Conservation (phyloP, 2,888 invertebrate genomes). For the Gastracanthus pulcherrimus region DNA sequence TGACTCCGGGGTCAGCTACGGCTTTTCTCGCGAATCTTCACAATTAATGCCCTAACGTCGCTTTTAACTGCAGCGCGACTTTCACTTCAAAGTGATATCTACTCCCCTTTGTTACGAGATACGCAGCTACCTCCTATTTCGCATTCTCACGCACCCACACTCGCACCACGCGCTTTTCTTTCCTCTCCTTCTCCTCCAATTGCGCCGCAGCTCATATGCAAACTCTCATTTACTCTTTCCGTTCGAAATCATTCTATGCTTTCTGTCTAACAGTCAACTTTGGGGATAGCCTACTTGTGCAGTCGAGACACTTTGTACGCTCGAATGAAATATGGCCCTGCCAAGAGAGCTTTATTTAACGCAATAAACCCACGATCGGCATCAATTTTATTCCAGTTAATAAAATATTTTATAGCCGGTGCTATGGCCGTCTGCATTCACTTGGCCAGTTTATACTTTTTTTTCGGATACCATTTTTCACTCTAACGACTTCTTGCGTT, state of each 20-base stretch:
- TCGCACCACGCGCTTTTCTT: not conserved
- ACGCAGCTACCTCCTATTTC: not conserved
- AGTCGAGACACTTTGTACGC: not conserved
- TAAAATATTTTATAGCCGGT: conserved; percentile 35
- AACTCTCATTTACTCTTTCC: conserved; percentile 16
- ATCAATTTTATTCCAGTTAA: conserved; percentile 32
- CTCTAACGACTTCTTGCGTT: not conserved
- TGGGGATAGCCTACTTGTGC: not conserved
- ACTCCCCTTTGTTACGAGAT: conserved; percentile 22
- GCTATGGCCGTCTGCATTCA: not conserved
- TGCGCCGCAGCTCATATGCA: not conserved
- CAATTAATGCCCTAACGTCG: conserved; percentile 34
- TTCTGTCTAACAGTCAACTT: not conserved
- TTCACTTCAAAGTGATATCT: conserved; percentile 42
- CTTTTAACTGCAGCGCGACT: conserved; percentile 10
- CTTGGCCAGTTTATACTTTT: not conserved
- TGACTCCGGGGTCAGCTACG: not conserved
- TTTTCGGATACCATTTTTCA: not conserved
- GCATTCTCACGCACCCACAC: conserved; percentile 8
- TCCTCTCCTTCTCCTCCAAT: not conserved
- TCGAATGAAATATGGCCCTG: not conserved
- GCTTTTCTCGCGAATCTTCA: conserved; percentile 3
- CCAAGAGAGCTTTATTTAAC: not conserved
- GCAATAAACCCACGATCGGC: conserved; percentile 8
- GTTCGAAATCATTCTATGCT: not conserved